Evolutionary conservation across 2,888 invertebrate species (phyloP).

Genomic region (Gymnocheta viridis): DNA sequence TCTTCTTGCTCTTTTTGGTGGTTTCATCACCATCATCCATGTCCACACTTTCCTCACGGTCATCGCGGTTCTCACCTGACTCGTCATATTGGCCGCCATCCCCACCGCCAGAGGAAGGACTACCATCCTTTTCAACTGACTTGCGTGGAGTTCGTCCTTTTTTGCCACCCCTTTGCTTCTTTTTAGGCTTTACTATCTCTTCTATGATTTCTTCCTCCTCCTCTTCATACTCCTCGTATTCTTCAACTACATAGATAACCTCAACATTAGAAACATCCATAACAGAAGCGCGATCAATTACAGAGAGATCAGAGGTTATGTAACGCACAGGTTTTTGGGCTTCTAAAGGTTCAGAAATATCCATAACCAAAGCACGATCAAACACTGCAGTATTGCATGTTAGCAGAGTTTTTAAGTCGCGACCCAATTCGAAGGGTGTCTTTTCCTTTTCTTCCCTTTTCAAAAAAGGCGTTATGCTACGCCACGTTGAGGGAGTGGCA

Average conservation of each 20-base stretch:
- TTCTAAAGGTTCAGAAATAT: constrained; percentile 81
- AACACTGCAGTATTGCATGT: constrained; percentile 82
- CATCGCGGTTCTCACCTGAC: constrained; percentile 71
- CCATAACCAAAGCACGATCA: constrained; percentile 81
- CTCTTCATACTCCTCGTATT: constrained; percentile 80
- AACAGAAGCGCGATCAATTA: constrained; percentile 82
- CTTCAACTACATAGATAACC: constrained; percentile 82
- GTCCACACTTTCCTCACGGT: constrained; percentile 79
- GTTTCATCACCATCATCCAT: constrained; percentile 76
- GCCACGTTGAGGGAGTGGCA: constrained; percentile 82
- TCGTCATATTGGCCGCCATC: constrained; percentile 71
- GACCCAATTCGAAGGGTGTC: constrained; percentile 82
- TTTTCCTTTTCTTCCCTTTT: constrained; percentile 82
- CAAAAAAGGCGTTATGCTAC: constrained; percentile 82
- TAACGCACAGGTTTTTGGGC: constrained; percentile 81
- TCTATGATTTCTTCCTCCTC: constrained; percentile 76
- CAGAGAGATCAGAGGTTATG: constrained; percentile 82
- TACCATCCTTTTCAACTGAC: constrained; percentile 76
- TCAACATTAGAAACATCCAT: constrained; percentile 82
- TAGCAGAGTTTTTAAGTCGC: constrained; percentile 79
- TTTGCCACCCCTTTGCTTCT: constrained; percentile 74
- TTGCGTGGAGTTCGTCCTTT: constrained; percentile 76
- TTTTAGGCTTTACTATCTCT: constrained; percentile 78
- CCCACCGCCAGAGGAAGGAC: constrained; percentile 63
- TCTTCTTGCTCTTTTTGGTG: constrained; percentile 79